Evolutionary conservation across 2,113 vertebrate species (phyloP).

Genomic region (Cricetomys ansorgei): DNA sequence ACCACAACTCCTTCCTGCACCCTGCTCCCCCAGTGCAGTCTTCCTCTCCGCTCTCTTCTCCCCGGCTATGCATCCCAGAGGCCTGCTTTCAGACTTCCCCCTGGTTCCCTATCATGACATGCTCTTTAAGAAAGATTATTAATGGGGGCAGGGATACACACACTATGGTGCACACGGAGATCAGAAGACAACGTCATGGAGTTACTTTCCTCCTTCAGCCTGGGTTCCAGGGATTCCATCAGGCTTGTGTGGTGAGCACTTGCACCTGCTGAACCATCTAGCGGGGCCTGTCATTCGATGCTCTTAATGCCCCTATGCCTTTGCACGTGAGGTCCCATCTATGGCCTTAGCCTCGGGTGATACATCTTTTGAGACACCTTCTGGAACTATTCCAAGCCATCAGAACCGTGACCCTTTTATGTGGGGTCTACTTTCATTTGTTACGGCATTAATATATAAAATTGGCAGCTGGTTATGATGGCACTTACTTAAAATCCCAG

Average conservation of each 20-base stretch:
- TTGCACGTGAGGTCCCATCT: background rate
- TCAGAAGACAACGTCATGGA: background rate
- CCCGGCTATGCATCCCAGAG: fast-evolving
- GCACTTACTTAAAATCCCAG: background rate
- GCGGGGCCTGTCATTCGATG: background rate
- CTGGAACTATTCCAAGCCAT: background rate
- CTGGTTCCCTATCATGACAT: background rate
- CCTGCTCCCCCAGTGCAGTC: background rate
- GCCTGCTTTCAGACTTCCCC: background rate
- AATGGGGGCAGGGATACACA: background rate
- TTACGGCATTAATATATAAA: background rate
- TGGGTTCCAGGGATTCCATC: background rate
- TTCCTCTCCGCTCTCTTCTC: background rate
- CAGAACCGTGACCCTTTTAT: background rate
- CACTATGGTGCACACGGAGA: background rate
- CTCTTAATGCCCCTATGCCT: background rate
- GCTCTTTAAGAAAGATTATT: background rate
- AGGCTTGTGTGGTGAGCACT: background rate
- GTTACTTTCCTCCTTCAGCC: background rate
- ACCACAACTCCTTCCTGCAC: background rate
- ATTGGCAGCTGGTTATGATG: background rate
- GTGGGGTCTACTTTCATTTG: background rate
- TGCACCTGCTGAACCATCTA: background rate
- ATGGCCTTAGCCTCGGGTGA: background rate
- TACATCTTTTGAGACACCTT: background rate